Percentiles rank a stretch among this genome's conserved stretches.
phyloP scores from a whole-genome alignment of 2,888 invertebrate species.

The Crepidodera aurea region DNA sequence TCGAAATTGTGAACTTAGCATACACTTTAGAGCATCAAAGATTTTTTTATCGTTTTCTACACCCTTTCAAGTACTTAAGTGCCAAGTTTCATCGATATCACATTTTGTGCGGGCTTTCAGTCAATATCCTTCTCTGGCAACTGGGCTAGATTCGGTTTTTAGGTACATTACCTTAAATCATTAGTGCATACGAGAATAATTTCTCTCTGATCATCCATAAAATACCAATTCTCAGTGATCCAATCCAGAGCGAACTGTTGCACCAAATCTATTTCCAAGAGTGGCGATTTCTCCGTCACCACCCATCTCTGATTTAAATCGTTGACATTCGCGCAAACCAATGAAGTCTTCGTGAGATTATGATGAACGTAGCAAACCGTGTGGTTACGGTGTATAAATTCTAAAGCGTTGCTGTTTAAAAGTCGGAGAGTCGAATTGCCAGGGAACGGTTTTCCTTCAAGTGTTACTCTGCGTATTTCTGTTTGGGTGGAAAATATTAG shows the following conservation, averaged over 20 bases:
- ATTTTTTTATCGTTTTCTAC: too few relatives aligned
- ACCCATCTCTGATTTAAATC: conserved; percentile 69
- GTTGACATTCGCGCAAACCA: conserved; percentile 74
- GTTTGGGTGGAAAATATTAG: conserved; percentile 74
- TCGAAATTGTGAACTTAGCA: too few relatives aligned
- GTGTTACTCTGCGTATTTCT: conserved; percentile 70
- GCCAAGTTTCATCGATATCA: too few relatives aligned
- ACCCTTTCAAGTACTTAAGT: too few relatives aligned
- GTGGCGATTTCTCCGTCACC: conserved; percentile 68
- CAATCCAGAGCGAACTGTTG: conserved; percentile 83
- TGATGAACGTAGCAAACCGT: conserved; percentile 78
- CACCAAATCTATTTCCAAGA: conserved; percentile 71
- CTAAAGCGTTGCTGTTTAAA: conserved; percentile 65
- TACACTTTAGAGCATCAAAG: too few relatives aligned
- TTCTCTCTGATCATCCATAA: conserved; percentile 65
- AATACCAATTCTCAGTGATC: conserved; percentile 88
- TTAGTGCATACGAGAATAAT: conserved; percentile 52
- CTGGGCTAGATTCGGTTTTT: not conserved
- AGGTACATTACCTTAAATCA: conserved; percentile 5
- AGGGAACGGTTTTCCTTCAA: conserved; percentile 64
- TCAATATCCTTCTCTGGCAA: too few relatives aligned
- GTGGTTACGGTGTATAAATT: conserved; percentile 73
- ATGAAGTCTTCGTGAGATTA: conserved; percentile 63
- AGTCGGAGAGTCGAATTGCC: conserved; percentile 59
- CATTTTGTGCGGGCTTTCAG: too few relatives aligned